These are phyloP conservation scores for Sipha maydis DNA, from an alignment of 2,888 invertebrate genomes.

Conservation along the genomic window DNA sequence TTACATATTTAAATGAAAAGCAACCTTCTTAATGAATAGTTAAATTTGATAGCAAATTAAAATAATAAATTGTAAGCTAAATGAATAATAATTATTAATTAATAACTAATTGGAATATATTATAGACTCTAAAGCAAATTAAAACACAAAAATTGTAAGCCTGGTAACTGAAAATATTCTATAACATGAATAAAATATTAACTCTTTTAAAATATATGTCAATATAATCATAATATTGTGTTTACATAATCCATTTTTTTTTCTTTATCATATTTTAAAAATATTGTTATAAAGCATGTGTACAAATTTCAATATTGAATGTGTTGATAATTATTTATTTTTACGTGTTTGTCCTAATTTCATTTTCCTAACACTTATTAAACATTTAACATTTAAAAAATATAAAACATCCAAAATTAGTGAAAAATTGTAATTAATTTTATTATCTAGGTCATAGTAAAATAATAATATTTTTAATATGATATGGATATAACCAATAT, in stretches of 20 bases:
- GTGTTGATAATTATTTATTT: neutral
- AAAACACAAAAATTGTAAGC: neutral
- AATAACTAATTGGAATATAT: neutral
- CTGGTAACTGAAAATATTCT: neutral
- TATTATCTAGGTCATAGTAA: too few relatives aligned
- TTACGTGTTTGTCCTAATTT: neutral
- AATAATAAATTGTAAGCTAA: neutral
- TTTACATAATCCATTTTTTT: neutral
- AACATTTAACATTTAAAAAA: neutral
- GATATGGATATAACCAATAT: too few relatives aligned
- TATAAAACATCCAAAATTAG: neutral
- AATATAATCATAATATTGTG: neutral
- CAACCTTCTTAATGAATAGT: too few relatives aligned
- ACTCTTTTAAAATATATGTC: too few relatives aligned
- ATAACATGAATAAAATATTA: neutral
- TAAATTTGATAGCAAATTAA: neutral
- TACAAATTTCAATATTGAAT: neutral
- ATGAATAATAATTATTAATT: too few relatives aligned
- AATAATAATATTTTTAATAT: too few relatives aligned
- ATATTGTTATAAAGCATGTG: neutral
- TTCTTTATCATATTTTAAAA: neutral
- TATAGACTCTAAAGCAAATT: neutral
- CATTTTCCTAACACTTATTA: neutral
- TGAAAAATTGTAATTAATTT: too few relatives aligned
- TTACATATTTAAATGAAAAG: too few relatives aligned